phyloP scores from a whole-genome alignment of 2,113 vertebrate species.

The Fulica atra region DNA sequence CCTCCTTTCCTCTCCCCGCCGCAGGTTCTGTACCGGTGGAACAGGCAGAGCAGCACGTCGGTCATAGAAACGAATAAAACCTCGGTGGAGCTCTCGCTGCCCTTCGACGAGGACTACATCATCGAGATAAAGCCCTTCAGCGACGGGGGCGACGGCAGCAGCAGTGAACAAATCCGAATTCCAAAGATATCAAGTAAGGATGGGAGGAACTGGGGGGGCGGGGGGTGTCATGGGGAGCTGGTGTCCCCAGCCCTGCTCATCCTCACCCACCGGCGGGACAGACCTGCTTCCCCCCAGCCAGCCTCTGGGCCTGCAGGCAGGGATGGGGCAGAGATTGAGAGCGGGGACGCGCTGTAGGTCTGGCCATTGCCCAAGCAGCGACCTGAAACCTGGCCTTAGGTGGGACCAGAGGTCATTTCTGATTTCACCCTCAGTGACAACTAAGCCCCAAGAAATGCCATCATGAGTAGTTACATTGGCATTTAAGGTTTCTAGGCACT shows the following conservation, averaged over 20 bases:
- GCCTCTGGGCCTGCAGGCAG: fast-evolving
- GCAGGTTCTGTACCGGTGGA: constrained; percentile 94
- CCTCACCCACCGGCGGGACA: background rate
- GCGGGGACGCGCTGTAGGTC: background rate
- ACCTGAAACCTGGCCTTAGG: background rate
- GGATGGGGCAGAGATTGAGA: background rate
- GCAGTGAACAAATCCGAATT: constrained; percentile 93
- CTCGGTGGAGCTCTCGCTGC: constrained; percentile 92
- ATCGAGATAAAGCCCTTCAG: constrained; percentile 94
- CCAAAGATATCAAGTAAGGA: constrained; percentile 85
- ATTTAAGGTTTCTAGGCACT: background rate
- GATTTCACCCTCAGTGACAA: background rate
- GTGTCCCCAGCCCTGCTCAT: background rate
- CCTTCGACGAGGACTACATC: constrained; percentile 92
- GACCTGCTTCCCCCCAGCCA: background rate
- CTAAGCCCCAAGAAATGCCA: background rate
- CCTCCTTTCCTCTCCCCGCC: background rate
- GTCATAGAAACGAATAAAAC: constrained; percentile 95
- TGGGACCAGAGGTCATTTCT: fast-evolving
- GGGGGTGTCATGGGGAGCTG: fast-evolving
- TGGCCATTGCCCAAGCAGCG: too few species aligned
- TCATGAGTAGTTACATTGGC: background rate
- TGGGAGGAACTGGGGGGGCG: background rate
- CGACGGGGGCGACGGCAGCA: constrained; percentile 95
- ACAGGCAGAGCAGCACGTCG: constrained; percentile 85